Conservation (phyloP, 1,140 invertebrate genomes). For the Hyposmocoma kahamanoa region DNA sequence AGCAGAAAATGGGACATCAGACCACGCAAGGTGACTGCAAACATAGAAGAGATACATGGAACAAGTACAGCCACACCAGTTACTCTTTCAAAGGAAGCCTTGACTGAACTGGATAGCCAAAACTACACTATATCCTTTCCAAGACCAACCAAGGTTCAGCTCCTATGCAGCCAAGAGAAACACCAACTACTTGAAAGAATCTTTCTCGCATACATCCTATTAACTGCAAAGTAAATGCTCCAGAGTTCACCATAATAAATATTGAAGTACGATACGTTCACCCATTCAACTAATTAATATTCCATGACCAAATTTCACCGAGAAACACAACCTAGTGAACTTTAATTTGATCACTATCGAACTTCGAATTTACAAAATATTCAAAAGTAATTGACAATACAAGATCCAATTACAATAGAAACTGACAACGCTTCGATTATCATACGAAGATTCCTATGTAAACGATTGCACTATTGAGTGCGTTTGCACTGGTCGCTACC, state of each 20-base stretch:
- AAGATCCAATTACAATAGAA: too few relatives aligned
- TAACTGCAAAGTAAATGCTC: conserved; percentile 2
- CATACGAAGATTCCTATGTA: too few relatives aligned
- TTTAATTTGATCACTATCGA: too few relatives aligned
- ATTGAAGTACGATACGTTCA: background rate
- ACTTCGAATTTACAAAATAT: too few relatives aligned
- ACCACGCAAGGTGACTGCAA: conserved; percentile 1
- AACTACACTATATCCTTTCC: conserved; percentile 5
- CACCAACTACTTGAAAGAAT: background rate
- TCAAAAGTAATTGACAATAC: too few relatives aligned
- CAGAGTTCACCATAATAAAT: conserved; percentile 2
- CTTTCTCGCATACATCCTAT: background rate
- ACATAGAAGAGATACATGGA: background rate
- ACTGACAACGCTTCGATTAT: too few relatives aligned
- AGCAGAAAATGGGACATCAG: background rate
- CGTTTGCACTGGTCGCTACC: too few relatives aligned
- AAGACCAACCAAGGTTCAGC: conserved; percentile 1
- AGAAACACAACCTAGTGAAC: too few relatives aligned
- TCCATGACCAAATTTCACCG: too few relatives aligned
- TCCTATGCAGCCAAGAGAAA: background rate
- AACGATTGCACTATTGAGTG: too few relatives aligned
- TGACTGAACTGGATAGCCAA: background rate
- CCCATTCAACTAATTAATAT: too few relatives aligned
- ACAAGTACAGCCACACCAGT: background rate
- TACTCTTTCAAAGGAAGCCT: background rate